Evolutionary conservation across 2,797 vertebrate genomes (phyloP), one percentile per base, ranked within the genome.

Genomic region (Pantherophis alleghaniensis): DNA sequence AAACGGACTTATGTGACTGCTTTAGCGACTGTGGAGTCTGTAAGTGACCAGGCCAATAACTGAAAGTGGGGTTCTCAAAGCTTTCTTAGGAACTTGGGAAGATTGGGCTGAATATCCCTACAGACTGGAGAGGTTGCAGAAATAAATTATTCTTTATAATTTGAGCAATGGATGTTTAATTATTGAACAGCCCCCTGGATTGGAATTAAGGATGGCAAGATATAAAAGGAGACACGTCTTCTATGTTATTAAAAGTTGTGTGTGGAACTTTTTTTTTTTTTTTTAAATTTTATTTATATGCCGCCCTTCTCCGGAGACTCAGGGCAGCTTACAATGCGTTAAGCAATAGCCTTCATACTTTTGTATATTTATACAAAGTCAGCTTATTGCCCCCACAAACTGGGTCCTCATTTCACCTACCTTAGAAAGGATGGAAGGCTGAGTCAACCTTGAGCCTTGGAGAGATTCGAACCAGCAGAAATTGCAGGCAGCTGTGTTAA

Each of bases 1-100:
- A 89, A 32, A 86, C 90, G 0, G 93, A 51, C 4, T 0, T 93
- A 12, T 91, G 57, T 6, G 93, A 93, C 61, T 93, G 93, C 32
- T 93, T 12, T 14, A 60, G 24, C 1, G 92, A 93, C 90, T 79
- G 87, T 12, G 87, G 47, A 28, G 87, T 93, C 13, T 91, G 93
- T 93, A 51, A 91, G 92, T 93, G 86, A 14, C 51, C 22, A 3
- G 28, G 14, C 26, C 57, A 37, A 24, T 56, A 16, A 74, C 28
- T 32, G 12, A 7, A 1, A 51, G 32, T 13, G 26, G 20, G 28
- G 10, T 18, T n/a, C 14, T 28, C 32, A 7, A 18, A 55, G 20
- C 16, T 3, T 20, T 6, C 22, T 74, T 18, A 69, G 63, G 63
- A n/a, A 37, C 7, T 14, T 28, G 69, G 57, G 11, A 53, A 87